A percentile compares a stretch with the other conserved stretches of the same genome.
Evolutionary conservation across 1,140 invertebrate species (phyloP).

Genomic region (Phymorhynchus buccinoides): DNA sequence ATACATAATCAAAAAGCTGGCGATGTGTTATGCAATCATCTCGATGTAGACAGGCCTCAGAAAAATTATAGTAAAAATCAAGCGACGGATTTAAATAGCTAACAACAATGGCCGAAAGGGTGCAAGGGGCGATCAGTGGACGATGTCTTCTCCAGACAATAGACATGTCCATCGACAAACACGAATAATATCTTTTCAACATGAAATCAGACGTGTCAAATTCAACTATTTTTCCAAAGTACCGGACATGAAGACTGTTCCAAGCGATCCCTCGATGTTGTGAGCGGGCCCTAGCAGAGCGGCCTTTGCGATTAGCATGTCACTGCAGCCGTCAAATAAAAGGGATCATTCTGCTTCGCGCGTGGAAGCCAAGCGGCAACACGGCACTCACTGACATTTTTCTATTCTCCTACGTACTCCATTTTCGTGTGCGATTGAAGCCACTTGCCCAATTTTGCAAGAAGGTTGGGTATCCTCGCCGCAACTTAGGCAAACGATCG

Average conservation of each 20-base stretch:
- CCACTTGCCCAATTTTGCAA: constrained; percentile 32
- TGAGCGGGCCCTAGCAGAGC: constrained; percentile 40
- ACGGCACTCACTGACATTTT: constrained; percentile 44
- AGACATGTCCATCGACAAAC: no score
- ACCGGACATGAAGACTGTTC: constrained; percentile 53
- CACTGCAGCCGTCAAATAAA: constrained; percentile 20
- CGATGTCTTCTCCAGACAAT: no score
- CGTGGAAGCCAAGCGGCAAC: constrained; percentile 32
- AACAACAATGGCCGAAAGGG: no score
- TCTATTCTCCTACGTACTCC: constrained; percentile 33
- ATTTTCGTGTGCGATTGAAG: constrained; percentile 13
- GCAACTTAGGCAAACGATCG: constrained; percentile 40
- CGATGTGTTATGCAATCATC: no score
- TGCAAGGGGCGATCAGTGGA: no score
- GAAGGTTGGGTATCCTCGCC: constrained; percentile 34
- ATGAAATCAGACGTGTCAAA: no score
- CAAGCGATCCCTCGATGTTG: constrained; percentile 54
- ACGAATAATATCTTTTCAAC: no score
- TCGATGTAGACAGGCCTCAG: no score
- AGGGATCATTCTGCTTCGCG: constrained; percentile 32
- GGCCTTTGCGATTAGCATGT: constrained; percentile 38
- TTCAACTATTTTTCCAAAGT: constrained; percentile 8
- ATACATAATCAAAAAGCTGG: no score
- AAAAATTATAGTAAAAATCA: no score
- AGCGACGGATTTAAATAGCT: no score